Percentiles rank a stretch among this genome's conserved stretches.
phyloP scores from a whole-genome alignment of 1,140 invertebrate species.

The Radopholus similis region DNA sequence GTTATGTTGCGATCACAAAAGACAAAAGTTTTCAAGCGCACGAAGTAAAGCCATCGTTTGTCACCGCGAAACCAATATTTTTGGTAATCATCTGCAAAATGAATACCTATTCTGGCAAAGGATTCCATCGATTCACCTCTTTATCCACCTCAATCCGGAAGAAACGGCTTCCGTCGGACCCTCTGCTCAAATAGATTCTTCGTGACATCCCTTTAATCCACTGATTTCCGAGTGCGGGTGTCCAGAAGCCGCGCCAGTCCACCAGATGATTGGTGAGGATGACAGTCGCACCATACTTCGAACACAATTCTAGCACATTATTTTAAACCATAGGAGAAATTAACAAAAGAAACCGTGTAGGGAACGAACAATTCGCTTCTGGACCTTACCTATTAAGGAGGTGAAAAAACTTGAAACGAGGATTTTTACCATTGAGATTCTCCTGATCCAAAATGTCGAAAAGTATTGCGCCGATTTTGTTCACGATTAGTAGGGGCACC shows the following conservation, averaged over 20 bases:
- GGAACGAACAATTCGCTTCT: constrained; percentile 3
- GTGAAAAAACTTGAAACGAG: not conserved
- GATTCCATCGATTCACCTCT: too few relatives aligned
- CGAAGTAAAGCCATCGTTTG: too few relatives aligned
- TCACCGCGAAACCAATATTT: too few relatives aligned
- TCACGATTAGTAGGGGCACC: constrained; percentile 6
- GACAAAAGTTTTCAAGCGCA: too few relatives aligned
- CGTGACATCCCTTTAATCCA: constrained; percentile 12
- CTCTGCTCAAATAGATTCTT: not conserved
- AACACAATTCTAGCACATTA: constrained; percentile 3
- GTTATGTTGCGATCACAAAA: too few relatives aligned
- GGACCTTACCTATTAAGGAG: not conserved
- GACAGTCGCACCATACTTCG: constrained; percentile 1
- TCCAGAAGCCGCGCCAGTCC: not conserved
- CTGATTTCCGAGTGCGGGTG: constrained; percentile 5
- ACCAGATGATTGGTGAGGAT: constrained; percentile 13
- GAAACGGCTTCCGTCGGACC: not conserved
- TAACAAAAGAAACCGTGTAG: too few relatives aligned
- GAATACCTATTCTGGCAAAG: too few relatives aligned
- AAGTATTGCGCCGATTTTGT: constrained; percentile 16
- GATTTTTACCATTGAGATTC: not conserved
- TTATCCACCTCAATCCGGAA: too few relatives aligned
- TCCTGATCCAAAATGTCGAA: not conserved
- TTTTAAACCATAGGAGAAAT: too few relatives aligned
- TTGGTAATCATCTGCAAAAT: too few relatives aligned